phyloP scores from a whole-genome alignment of 2,888 invertebrate species.

The Eupithecia dodoneata region DNA sequence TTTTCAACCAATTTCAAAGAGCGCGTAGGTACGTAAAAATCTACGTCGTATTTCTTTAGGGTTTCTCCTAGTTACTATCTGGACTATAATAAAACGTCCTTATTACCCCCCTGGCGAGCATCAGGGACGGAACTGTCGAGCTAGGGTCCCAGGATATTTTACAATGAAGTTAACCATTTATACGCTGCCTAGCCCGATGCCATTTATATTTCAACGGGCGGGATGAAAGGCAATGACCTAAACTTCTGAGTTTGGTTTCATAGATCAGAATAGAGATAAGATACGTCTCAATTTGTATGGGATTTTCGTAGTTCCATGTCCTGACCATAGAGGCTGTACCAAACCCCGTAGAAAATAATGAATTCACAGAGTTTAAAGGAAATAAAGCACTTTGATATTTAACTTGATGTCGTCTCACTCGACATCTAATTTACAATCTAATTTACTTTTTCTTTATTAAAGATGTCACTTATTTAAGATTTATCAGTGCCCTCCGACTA shows the following conservation, averaged over 20 bases:
- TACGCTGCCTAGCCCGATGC: conserved; percentile 10
- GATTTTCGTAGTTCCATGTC: too few species aligned
- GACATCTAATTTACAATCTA: too few species aligned
- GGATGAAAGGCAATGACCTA: neutral
- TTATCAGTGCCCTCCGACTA: too few species aligned
- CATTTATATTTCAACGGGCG: conserved; percentile 23
- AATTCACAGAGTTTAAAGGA: too few species aligned
- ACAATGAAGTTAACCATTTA: conserved; percentile 27
- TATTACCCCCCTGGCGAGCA: conserved; percentile 14
- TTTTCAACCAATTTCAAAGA: neutral
- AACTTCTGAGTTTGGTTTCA: neutral
- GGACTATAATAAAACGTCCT: conserved; percentile 11
- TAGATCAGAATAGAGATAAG: too few species aligned
- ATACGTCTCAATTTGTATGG: too few species aligned
- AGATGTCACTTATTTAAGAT: too few species aligned
- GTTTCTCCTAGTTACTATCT: neutral
- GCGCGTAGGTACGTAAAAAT: neutral
- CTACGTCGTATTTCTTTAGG: neutral
- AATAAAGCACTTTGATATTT: too few species aligned
- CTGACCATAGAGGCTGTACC: too few species aligned
- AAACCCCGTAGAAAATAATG: too few species aligned
- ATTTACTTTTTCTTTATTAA: too few species aligned
- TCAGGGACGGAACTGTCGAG: conserved; percentile 17
- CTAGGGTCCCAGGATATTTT: conserved; percentile 27
- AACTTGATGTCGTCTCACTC: too few species aligned